phyloP scores from a whole-genome alignment of 1,140 invertebrate genomes.

The Drosophila pseudoananassae region DNA sequence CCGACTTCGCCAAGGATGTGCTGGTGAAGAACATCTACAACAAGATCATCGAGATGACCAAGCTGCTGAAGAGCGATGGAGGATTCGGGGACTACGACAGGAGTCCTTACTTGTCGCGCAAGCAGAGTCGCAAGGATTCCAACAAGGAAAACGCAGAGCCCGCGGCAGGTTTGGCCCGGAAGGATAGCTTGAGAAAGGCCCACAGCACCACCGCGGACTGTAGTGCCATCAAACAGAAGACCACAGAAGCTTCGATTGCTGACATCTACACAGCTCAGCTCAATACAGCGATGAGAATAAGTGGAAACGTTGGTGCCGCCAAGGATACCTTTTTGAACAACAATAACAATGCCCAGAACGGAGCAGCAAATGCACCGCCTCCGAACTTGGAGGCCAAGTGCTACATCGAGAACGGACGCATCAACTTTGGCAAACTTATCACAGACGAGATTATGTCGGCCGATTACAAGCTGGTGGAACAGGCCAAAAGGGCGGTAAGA shows the following conservation, averaged over 20 bases:
- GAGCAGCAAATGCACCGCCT: constrained; percentile 40
- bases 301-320: constrained; percentile 47
- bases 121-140: constrained; percentile 66
- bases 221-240: constrained; percentile 67
- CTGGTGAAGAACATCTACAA: constrained; percentile 91
- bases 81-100: constrained; percentile 57
- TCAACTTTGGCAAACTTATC: constrained; percentile 92
- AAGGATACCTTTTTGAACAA: constrained; percentile 73
- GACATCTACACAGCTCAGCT: constrained; percentile 77
- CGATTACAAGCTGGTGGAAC: constrained; percentile 91
- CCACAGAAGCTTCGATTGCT: constrained; percentile 60
- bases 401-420: constrained; percentile 89
- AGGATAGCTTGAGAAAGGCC: constrained; percentile 74
- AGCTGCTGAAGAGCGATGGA: constrained; percentile 85
- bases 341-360: constrained; percentile 66
- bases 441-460: constrained; percentile 93
- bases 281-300: constrained; percentile 69
- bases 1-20: constrained; percentile 94
- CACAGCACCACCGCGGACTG: constrained; percentile 69
- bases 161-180: constrained; percentile 28
- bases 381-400: constrained; percentile 84
- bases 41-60: constrained; percentile 90
- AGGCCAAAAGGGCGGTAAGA: constrained; percentile 90
- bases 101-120: constrained; percentile 73
- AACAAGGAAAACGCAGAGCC: constrained; percentile 79